Evolutionary conservation across 2,888 invertebrate genomes (phyloP).

Genomic region (Tethea ocularis): DNA sequence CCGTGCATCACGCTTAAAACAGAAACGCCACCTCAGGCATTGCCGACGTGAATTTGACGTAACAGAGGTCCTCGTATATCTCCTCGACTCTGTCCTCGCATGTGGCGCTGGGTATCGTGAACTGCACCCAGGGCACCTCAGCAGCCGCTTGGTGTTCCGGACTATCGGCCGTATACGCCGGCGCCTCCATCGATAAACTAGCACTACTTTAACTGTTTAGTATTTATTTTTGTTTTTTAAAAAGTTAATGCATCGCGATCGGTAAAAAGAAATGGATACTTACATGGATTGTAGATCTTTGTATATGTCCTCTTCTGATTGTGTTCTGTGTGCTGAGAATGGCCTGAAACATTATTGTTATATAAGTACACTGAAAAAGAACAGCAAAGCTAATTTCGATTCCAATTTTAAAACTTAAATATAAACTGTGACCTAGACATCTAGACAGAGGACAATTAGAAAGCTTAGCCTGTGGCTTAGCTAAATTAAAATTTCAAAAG

Average conservation of each 20-base stretch:
- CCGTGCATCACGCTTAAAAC: not conserved
- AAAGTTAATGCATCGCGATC: not conserved
- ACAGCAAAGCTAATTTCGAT: not conserved
- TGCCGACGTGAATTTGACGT: constrained; percentile 90
- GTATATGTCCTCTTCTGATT: constrained; percentile 93
- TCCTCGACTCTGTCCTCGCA: constrained; percentile 89
- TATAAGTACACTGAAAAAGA: not conserved
- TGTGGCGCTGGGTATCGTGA: constrained; percentile 85
- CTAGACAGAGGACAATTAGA: not conserved
- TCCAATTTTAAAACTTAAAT: not conserved
- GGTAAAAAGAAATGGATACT: constrained; percentile 65
- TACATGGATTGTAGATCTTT: constrained; percentile 92
- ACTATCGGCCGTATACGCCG: constrained; percentile 51
- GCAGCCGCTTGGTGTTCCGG: constrained; percentile 43
- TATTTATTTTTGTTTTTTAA: not conserved
- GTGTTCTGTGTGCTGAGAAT: constrained; percentile 90
- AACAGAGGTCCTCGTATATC: constrained; percentile 95
- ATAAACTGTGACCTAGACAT: not conserved
- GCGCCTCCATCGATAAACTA: constrained; percentile 53
- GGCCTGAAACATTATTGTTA: constrained; percentile 85
- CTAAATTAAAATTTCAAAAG: not conserved
- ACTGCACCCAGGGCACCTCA: constrained; percentile 86
- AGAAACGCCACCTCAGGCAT: constrained; percentile 85
- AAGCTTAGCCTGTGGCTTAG: too few relatives aligned
- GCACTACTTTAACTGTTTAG: constrained; percentile 59